These are phyloP conservation scores for Diaprepes abbreviatus DNA, from an alignment of 2,888 invertebrate genomes.

Conservation along the genomic window DNA sequence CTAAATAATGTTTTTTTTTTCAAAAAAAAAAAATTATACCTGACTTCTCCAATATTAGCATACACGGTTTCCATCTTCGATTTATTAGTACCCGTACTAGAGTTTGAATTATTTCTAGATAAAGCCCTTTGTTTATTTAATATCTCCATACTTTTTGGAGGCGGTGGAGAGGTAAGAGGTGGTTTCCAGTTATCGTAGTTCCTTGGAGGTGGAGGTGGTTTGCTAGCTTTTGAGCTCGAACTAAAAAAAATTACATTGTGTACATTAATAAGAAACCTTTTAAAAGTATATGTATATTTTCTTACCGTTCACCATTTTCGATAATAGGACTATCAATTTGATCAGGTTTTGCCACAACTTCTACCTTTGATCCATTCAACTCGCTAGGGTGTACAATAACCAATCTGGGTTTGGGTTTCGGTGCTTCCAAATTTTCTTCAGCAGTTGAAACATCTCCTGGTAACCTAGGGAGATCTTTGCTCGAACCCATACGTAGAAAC, in stretches of 20 bases:
- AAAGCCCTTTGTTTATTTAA: slow-evolving; percentile 69
- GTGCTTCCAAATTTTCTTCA: slow-evolving; percentile 46
- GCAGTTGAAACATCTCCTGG: slow-evolving; percentile 63
- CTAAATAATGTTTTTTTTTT: too few species aligned
- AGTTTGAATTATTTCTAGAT: slow-evolving; percentile 51
- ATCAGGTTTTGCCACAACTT: slow-evolving; percentile 73
- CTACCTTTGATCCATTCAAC: slow-evolving; percentile 84
- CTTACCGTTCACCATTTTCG: slow-evolving; percentile 38
- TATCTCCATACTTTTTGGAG: slow-evolving; percentile 76
- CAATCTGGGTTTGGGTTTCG: slow-evolving; percentile 65
- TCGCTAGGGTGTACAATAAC: slow-evolving; percentile 92
- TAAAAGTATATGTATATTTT: slow-evolving; percentile 6
- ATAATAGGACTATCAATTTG: slow-evolving; percentile 26
- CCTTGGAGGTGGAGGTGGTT: slow-evolving; percentile 83
- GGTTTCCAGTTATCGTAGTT: slow-evolving; percentile 70
- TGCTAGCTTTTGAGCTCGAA: slow-evolving; percentile 50
- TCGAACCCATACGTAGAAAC: slow-evolving; percentile 83
- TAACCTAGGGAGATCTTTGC: slow-evolving; percentile 77
- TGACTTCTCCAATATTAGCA: slow-evolving; percentile 80
- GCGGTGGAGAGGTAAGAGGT: slow-evolving; percentile 73
- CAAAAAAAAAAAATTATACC: too few species aligned
- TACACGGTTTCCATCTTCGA: slow-evolving; percentile 75
- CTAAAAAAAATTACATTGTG: slow-evolving; percentile 2
- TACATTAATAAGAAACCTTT: too few species aligned
- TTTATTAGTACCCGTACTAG: slow-evolving; percentile 44